Conservation (phyloP, 2,888 invertebrate species). For the Hemistola chrysoprasaria region DNA sequence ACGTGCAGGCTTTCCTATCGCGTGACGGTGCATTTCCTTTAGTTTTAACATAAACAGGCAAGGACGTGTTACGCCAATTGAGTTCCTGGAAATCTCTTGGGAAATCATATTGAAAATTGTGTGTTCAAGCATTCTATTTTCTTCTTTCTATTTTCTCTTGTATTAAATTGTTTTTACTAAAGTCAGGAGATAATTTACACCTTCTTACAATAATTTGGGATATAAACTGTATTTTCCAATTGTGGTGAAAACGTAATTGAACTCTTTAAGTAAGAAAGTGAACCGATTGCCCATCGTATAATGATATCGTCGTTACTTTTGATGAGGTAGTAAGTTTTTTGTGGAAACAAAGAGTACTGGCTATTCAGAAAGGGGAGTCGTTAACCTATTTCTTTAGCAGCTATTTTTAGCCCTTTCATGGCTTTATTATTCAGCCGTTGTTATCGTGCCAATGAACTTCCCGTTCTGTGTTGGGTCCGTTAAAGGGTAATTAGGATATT, state of each 20-base stretch:
- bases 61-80: slow-evolving; percentile 15
- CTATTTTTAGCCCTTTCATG: slow-evolving; percentile 62
- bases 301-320: slow-evolving; percentile 14
- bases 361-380: slow-evolving; percentile 47
- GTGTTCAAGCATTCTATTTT: too few relatives aligned
- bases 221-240: too few relatives aligned
- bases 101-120: slow-evolving; percentile 2
- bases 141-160: too few relatives aligned
- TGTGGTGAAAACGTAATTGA: too few relatives aligned
- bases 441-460: slow-evolving; percentile 36
- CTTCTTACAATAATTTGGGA: too few relatives aligned
- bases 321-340: slow-evolving; percentile 19
- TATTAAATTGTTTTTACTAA: too few relatives aligned
- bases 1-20: slow-evolving; percentile 53
- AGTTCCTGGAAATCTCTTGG: slow-evolving; percentile 3
- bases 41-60: slow-evolving; percentile 34
- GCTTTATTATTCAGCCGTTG: slow-evolving; percentile 43
- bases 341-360: slow-evolving; percentile 11
- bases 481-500: slow-evolving; percentile 20
- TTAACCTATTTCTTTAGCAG: slow-evolving; percentile 63
- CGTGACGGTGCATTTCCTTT: slow-evolving; percentile 45
- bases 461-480: slow-evolving; percentile 12
- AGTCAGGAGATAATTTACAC: too few relatives aligned
- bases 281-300: slow-evolving; percentile 1
- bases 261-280: too few relatives aligned